phyloP scores from a whole-genome alignment of 2,888 invertebrate species.

The Zaprionus lineosus region DNA sequence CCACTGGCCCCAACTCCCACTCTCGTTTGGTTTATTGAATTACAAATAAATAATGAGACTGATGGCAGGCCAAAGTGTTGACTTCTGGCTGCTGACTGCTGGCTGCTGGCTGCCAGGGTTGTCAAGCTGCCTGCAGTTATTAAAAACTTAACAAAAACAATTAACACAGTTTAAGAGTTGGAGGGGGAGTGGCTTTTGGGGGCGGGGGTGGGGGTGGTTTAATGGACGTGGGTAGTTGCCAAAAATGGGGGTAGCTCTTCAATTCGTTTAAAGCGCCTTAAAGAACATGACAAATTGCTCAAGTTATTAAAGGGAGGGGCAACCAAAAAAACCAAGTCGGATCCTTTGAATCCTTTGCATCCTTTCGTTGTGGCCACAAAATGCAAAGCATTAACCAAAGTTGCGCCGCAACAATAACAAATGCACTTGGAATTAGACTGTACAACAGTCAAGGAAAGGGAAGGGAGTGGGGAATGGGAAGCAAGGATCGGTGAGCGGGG shows the following conservation, averaged over 20 bases:
- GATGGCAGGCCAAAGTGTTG: constrained; percentile 64
- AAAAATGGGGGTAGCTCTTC: neutral
- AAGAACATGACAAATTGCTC: constrained; percentile 64
- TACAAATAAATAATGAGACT: constrained; percentile 79
- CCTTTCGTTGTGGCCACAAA: constrained; percentile 63
- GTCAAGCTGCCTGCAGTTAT: constrained; percentile 64
- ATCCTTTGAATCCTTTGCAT: constrained; percentile 17
- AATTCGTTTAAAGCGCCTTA: constrained; percentile 22
- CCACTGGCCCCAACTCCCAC: constrained; percentile 32
- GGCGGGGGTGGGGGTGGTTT: neutral
- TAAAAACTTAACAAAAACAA: constrained; percentile 76
- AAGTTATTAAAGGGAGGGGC: constrained; percentile 43
- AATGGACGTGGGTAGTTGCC: neutral
- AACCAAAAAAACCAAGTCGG: constrained; percentile 17
- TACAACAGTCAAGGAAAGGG: constrained; percentile 18
- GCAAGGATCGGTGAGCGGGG: neutral
- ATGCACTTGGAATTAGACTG: constrained; percentile 20
- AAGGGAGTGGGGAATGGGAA: neutral
- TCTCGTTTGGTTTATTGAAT: constrained; percentile 72
- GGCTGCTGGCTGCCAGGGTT: constrained; percentile 12
- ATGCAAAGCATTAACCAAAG: constrained; percentile 73
- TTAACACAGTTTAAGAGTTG: constrained; percentile 55
- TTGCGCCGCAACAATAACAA: constrained; percentile 72
- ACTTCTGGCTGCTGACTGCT: constrained; percentile 20
- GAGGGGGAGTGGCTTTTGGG: constrained; percentile 1